Base-by-base conservation (phyloP, 2,888 invertebrate species). In the Bruchidius siliquastri region DNA sequence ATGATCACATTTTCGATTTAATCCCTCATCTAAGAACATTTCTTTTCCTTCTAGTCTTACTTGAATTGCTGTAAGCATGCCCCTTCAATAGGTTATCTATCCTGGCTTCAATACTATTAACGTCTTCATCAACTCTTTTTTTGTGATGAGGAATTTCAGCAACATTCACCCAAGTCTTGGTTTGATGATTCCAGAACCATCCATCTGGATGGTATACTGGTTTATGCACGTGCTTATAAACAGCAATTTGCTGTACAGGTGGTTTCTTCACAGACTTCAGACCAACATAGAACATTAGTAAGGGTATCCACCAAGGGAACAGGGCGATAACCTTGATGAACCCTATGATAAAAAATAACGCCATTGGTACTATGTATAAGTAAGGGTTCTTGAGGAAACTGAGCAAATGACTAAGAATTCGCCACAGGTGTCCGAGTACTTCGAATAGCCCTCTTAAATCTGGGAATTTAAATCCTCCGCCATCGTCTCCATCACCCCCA, bases 301-400 rank as follows among this genome's bases (percentile, higher is more conserved):
- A 87, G 0, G 92, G 90, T 75, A 92, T 86, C 78, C 90, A 88
- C 89, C 90, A 92, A 0, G 92, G 92, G 73, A 92, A 90, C 76
- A 92, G 85, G 69, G 92, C 87, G 0, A 92, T 88, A 0, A 91
- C 88, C 20, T 91, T 82, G 0, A 92, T 89, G 20, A 92, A 89
- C 0, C 90, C 88, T 0, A 92, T 89, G 0, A 90, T 89, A 71
- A 92, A 88, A 67, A 92, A 85, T 72, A 92, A 86, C 0, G 89
- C 89, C 70, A 92, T 84, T 0, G 93, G 93, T 0, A 92, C 89
- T 70, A 92, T 86, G 74, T 84, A 85, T 18, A 72, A 90, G 84
- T 80, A 92, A 79, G 72, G 92, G 76, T 84, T 85, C 68, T 77
- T 79, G 4, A 85, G 77, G 49, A 82, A 81, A 71, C 78, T 74